Conservation (phyloP, 2,113 vertebrate genomes). For the Sinocyclocheilus maitianheensis region DNA sequence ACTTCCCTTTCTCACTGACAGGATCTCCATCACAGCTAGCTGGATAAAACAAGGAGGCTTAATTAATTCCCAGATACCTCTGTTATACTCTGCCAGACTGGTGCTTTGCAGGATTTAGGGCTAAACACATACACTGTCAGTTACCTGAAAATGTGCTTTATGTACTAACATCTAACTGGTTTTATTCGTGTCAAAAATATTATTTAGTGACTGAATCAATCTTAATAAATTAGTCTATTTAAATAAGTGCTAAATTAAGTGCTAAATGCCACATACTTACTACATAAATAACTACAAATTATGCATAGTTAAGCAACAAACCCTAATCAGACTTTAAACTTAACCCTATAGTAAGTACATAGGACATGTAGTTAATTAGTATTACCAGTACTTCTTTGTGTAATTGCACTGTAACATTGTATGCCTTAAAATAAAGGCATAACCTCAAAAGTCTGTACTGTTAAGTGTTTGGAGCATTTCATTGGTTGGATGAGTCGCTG, state of each 20-base stretch:
- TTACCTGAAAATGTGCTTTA: not conserved
- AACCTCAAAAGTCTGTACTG: not conserved
- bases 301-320: too few species aligned
- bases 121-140: not conserved
- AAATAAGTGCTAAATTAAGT: not conserved
- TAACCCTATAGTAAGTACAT: too few species aligned
- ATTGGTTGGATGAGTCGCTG: not conserved
- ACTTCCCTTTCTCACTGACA: conserved; percentile 32
- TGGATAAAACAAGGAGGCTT: conserved; percentile 37
- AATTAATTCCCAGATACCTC: conserved; percentile 41
- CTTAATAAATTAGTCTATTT: not conserved
- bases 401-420: too few species aligned
- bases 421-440: not conserved
- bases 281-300: too few species aligned
- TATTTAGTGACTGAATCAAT: not conserved
- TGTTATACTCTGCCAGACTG: not conserved
- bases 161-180: not conserved
- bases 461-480: not conserved
- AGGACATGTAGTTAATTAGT: too few species aligned
- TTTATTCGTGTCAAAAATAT: not conserved
- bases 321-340: too few species aligned
- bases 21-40: conserved; percentile 27
- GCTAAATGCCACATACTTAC: not conserved
- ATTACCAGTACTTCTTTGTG: too few species aligned
- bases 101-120: conserved; percentile 12